Percentiles rank a stretch among this genome's conserved stretches.
These are phyloP conservation scores for Oreortyx pictus DNA, from an alignment of 2,797 vertebrate genomes.

Conservation along the genomic window DNA sequence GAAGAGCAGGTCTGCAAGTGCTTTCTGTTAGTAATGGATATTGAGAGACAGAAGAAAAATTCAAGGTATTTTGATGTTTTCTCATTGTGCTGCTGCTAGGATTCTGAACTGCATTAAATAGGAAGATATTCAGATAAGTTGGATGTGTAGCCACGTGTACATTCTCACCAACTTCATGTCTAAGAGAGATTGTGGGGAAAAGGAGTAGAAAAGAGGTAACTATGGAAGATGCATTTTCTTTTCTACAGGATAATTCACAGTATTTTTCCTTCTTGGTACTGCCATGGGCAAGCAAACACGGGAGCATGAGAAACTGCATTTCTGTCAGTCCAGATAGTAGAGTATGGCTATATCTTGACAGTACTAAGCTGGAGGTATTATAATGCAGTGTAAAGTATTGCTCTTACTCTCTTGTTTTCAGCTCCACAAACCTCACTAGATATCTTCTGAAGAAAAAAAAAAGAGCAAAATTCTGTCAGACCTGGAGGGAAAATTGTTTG, in stretches of 20 bases:
- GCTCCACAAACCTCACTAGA: background rate
- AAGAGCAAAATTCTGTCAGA: background rate
- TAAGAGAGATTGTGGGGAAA: background rate
- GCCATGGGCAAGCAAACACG: background rate
- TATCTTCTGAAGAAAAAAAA: background rate
- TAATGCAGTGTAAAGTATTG: background rate
- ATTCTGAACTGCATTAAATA: background rate
- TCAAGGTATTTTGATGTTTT: background rate
- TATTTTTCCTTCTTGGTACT: background rate
- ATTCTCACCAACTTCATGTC: background rate
- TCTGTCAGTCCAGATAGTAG: background rate
- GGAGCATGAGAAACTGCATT: background rate
- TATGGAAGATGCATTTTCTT: background rate
- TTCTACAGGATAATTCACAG: background rate
- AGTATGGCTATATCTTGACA: background rate
- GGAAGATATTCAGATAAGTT: background rate
- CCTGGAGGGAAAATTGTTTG: background rate
- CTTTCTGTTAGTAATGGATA: background rate
- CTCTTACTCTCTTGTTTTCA: background rate
- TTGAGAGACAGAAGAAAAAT: background rate
- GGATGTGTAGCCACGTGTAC: background rate
- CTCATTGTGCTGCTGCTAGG: background rate
- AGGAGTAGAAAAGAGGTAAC: background rate
- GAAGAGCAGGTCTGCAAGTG: accelerated
- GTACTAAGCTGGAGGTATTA: background rate